phyloP scores from a whole-genome alignment of 2,113 vertebrate species.

The Rousettus leschenaultii region DNA sequence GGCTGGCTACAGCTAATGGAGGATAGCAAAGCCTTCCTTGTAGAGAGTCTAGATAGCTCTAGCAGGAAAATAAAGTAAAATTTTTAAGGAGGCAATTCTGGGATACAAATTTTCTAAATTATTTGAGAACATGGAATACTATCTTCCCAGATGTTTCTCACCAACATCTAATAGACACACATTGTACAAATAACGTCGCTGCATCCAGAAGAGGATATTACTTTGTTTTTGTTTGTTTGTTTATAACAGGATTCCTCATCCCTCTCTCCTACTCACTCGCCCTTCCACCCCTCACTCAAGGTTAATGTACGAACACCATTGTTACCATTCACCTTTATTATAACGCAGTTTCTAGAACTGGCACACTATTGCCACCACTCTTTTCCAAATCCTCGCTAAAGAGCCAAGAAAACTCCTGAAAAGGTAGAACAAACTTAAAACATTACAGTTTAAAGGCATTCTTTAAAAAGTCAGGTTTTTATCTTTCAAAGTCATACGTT shows the following conservation, averaged over 20 bases:
- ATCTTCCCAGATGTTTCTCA: neutral
- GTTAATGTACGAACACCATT: neutral
- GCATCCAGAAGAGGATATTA: neutral
- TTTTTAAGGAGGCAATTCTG: neutral
- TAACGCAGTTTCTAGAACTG: neutral
- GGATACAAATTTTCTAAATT: neutral
- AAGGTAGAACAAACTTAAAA: neutral
- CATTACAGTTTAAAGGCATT: neutral
- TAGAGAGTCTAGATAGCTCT: neutral
- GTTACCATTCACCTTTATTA: neutral
- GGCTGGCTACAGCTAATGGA: neutral
- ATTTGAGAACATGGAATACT: neutral
- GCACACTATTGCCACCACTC: neutral
- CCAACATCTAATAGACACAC: neutral
- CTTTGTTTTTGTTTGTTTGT: neutral
- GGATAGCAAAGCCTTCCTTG: neutral
- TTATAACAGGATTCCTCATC: neutral
- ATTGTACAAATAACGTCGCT: neutral
- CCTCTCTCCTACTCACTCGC: neutral
- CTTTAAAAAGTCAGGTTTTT: conserved; percentile 30
- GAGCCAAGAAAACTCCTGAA: neutral
- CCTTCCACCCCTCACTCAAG: neutral
- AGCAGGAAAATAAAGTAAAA: neutral
- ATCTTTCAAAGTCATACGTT: conserved; percentile 21
- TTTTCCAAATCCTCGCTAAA: conserved; percentile 42